Evolutionary conservation across 2,888 invertebrate species (phyloP), one percentile per base, ranked within the genome.

Genomic region (Schizaphis graminum): DNA sequence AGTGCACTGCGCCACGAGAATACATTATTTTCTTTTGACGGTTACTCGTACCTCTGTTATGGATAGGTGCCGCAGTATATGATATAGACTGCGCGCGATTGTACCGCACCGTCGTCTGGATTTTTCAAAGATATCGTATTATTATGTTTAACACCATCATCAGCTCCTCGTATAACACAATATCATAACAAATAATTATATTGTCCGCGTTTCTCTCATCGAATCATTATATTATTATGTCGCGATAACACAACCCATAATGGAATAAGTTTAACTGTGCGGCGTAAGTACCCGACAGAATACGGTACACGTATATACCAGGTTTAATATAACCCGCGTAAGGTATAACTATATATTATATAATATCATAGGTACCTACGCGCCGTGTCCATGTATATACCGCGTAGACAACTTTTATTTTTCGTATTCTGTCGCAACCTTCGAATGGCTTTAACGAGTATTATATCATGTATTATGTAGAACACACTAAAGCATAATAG

Each of bases 391-490:
- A 8, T 35, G 77, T 35, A 67, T 35, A 67, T n/a, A 35, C 77
- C 35, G 35, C 21, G 35, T 8, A 24, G 77, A 77, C 21, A 77
- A 35, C 35, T 77, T 77, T 77, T 77, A 35, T 44, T 88, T 88
- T 88, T 88, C 10, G 49, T 53, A 53, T 49, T 88, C 24, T n/a
- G 49, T 35, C 53, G 24, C n/a, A 88, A 88, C 53, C 44, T n/a
- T 88, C 88, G 10, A 49, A 49, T 21, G n/a, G 24, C 53, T 88
- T 88, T 88, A 88, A 49, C 53, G 87, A 88, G 53, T 53, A 53
- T 88, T 49, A 35, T 35, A 88, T 77, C 21, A 21, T 77, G 77
- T 35, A 77, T 77, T 77, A 77, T 77, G 77, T 77, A 77, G 77
- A 77, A 77, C 35, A 77, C 35, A 21, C 77, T 8, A 35, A 77